Percentiles rank a stretch among this genome's conserved stretches.
Conservation (phyloP, 2,888 invertebrate species). For the Trachelus troglodyta region DNA sequence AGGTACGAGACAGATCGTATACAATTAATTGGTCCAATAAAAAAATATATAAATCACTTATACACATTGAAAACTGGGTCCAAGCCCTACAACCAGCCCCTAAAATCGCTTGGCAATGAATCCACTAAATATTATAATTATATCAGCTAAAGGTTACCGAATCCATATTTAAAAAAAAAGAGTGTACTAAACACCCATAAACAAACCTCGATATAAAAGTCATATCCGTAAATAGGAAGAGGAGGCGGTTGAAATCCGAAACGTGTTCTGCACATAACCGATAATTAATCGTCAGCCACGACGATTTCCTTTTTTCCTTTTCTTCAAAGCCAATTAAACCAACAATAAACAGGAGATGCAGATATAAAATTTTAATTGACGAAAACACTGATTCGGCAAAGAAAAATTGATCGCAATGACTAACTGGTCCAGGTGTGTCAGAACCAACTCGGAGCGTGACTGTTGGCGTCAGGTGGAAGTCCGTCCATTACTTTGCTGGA, state of each 20-base stretch:
- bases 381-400: background rate
- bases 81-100: too few species aligned
- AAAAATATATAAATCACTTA: background rate
- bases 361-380: background rate
- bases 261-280: conserved; percentile 24
- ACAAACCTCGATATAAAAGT: conserved; percentile 13
- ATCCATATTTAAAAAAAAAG: background rate
- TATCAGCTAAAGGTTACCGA: too few species aligned
- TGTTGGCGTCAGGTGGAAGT: background rate
- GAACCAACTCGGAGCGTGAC: background rate
- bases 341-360: background rate
- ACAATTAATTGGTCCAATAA: background rate
- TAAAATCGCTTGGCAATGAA: background rate
- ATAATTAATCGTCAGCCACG: conserved; percentile 16
- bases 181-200: background rate
- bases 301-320: background rate
- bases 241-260: conserved; percentile 7
- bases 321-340: background rate
- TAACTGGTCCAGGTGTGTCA: background rate
- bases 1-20: background rate
- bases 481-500: background rate
- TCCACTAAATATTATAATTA: background rate
- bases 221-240: conserved; percentile 1
- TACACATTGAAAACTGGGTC: background rate
- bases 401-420: background rate